A percentile compares a stretch with the other conserved stretches of the same genome.
phyloP scores from a whole-genome alignment of 64 coral and sea anemone genomes.

The Astreopora myriophthalma region DNA sequence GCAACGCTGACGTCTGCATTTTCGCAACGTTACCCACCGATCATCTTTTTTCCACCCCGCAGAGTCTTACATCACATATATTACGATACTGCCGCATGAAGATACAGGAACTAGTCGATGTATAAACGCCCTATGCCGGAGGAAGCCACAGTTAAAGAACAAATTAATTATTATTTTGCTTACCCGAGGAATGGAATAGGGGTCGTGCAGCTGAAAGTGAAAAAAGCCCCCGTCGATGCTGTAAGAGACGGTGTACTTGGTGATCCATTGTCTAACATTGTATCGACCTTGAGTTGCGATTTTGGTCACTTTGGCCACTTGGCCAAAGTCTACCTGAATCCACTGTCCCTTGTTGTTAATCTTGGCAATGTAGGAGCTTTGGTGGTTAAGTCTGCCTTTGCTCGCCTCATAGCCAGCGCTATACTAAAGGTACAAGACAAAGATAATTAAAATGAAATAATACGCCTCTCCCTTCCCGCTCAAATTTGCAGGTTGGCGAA shows the following conservation, averaged over 20 bases:
- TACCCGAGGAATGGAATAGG: not conserved
- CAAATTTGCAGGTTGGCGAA: too few species aligned
- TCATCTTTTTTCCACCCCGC: too few species aligned
- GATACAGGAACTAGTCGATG: too few species aligned
- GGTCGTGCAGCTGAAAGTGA: not conserved
- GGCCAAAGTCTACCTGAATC: conserved; percentile 52
- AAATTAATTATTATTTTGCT: too few species aligned
- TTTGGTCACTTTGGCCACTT: conserved; percentile 44
- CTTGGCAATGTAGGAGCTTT: not conserved
- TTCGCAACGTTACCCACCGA: too few species aligned
- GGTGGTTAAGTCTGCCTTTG: not conserved
- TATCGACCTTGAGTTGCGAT: conserved; percentile 25
- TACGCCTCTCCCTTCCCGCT: too few species aligned
- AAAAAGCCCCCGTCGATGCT: conserved; percentile 16
- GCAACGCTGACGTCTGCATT: too few species aligned
- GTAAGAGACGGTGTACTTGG: not conserved
- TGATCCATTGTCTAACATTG: not conserved
- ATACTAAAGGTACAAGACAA: not conserved
- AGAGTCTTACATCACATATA: too few species aligned
- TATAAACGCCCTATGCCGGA: too few species aligned
- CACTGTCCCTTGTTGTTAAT: not conserved
- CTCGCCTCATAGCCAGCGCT: not conserved
- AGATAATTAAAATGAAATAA: too few species aligned
- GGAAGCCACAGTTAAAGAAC: too few species aligned
- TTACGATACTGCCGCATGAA: too few species aligned